Evolutionary conservation across 2,113 vertebrate species (phyloP).

Genomic region (Hystrix cristata): DNA sequence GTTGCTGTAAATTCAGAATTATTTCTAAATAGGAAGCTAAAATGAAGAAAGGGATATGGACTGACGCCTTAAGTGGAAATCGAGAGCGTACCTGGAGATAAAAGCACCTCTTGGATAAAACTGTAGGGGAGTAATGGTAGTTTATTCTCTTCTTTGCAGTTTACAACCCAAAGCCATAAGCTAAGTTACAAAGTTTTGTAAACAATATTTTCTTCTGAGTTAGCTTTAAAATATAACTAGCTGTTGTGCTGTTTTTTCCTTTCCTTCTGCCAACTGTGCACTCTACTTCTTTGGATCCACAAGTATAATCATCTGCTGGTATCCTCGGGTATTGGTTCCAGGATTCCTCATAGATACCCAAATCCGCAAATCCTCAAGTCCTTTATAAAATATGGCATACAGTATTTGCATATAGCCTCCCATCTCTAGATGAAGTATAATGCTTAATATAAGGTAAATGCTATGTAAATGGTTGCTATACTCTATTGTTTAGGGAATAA

Average conservation of each 20-base stretch:
- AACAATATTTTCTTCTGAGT: conserved; percentile 27
- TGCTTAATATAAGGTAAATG: not conserved
- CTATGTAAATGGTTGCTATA: not conserved
- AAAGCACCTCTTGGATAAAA: conserved; percentile 20
- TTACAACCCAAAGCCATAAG: not conserved
- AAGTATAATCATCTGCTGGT: not conserved
- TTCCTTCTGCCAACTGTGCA: not conserved
- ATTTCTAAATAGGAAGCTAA: conserved; percentile 57
- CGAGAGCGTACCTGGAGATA: not conserved
- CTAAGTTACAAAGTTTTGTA: not conserved
- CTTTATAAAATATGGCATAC: not conserved
- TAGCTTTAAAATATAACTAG: conserved; percentile 44
- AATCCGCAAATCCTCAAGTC: not conserved
- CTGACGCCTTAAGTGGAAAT: conserved; percentile 1
- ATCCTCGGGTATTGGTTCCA: not conserved
- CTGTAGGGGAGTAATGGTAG: not conserved
- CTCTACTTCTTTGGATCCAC: not conserved
- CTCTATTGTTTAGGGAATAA: not conserved
- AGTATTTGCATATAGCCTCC: not conserved
- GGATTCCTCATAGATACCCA: not conserved
- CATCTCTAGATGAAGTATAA: not conserved
- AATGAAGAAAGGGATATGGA: not conserved
- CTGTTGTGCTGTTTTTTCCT: not conserved
- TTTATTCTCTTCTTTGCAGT: conserved; percentile 22
- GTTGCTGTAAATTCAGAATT: conserved; percentile 38